Conservation (phyloP, 2,113 vertebrate genomes). For the Elachura formosa region DNA sequence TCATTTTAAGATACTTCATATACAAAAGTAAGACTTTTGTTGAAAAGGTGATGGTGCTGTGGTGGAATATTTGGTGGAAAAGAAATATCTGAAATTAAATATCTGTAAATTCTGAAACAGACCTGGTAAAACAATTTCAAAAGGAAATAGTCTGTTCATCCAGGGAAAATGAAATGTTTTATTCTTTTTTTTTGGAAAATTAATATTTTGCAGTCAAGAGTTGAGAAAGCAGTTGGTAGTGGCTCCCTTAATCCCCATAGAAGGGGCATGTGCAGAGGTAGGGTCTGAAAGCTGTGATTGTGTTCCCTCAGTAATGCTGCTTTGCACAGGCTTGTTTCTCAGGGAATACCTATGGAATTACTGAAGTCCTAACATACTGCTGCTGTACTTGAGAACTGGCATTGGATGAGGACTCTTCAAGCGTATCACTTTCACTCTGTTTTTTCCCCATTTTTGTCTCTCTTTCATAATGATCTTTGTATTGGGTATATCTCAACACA, state of each 20-base stretch:
- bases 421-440: not conserved
- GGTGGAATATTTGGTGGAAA: not conserved
- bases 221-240: not conserved
- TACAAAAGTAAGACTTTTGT: not conserved
- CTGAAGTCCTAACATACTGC: not conserved
- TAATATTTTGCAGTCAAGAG: not conserved
- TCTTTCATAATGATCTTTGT: not conserved
- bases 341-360: rapidly evolving
- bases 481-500: not conserved
- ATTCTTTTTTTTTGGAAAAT: not conserved
- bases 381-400: not conserved
- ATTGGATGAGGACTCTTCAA: not conserved
- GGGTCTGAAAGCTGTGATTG: not conserved
- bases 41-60: not conserved
- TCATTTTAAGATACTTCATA: not conserved
- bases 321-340: not conserved
- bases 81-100: not conserved
- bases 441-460: not conserved
- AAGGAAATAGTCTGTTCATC: not conserved
- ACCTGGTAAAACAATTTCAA: not conserved
- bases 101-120: not conserved
- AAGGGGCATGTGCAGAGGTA: not conserved
- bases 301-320: not conserved
- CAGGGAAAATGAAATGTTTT: not conserved
- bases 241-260: not conserved